phyloP scores from a whole-genome alignment of 2,888 invertebrate genomes.

The Oxyteleia sp. region DNA sequence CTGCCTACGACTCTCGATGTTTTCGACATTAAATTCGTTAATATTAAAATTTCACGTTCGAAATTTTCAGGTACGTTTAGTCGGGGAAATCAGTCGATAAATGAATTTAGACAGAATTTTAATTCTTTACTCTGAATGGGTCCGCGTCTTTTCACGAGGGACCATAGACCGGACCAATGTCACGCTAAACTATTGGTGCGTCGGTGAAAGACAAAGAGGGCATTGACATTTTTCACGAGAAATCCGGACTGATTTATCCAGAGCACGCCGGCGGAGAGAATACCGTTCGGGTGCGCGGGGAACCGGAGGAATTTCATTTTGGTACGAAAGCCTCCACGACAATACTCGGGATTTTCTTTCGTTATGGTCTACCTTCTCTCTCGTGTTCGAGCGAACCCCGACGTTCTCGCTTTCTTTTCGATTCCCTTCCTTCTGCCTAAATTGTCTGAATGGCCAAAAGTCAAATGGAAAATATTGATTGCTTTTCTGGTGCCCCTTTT shows the following conservation, averaged over 20 bases:
- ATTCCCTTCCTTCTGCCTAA: constrained; percentile 23
- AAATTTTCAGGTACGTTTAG: too few relatives aligned
- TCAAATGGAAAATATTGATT: constrained; percentile 71
- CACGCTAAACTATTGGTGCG: constrained; percentile 46
- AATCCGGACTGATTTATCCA: constrained; percentile 77
- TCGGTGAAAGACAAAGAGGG: constrained; percentile 52
- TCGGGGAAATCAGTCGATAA: too few relatives aligned
- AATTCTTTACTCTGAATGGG: too few relatives aligned
- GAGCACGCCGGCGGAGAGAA: constrained; percentile 57
- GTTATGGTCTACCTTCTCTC: constrained; percentile 36
- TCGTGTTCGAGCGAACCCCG: too few relatives aligned
- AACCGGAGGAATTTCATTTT: constrained; percentile 81
- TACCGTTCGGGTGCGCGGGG: constrained; percentile 70
- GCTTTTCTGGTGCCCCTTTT: constrained; percentile 24
- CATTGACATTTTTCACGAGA: constrained; percentile 77
- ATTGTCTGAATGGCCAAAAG: constrained; percentile 53
- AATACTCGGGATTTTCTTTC: constrained; percentile 70
- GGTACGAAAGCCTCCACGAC: constrained; percentile 71
- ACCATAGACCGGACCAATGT: constrained; percentile 66
- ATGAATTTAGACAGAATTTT: too few relatives aligned
- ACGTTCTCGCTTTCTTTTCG: not conserved
- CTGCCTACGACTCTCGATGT: too few relatives aligned
- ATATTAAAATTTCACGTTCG: too few relatives aligned
- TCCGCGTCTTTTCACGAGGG: not conserved
- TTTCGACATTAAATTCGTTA: too few relatives aligned